These are phyloP conservation scores for Odontomachus brunneus DNA, from an alignment of 1,140 invertebrate species.

Conservation along the genomic window DNA sequence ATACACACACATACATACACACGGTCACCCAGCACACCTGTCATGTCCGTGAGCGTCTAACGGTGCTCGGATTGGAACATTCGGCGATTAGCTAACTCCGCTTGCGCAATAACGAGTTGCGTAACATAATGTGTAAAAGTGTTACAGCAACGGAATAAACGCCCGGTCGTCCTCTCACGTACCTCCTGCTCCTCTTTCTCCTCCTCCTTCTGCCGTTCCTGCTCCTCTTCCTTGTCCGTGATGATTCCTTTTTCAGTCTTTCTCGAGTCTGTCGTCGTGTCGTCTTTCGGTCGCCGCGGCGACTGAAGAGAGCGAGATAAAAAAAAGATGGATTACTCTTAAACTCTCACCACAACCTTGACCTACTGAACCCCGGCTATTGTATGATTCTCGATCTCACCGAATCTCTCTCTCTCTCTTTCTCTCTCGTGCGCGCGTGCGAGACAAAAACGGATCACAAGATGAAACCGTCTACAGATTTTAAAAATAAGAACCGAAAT, in stretches of 20 bases:
- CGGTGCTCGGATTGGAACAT: slow-evolving; percentile 66
- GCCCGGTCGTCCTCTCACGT: slow-evolving; percentile 31
- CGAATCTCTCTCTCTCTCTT: slow-evolving; percentile 44
- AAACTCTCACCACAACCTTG: slow-evolving; percentile 76
- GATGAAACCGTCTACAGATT: background rate
- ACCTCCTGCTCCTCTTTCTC: background rate
- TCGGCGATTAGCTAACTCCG: slow-evolving; percentile 73
- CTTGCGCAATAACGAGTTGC: slow-evolving; percentile 69
- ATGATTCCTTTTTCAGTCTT: slow-evolving; percentile 45
- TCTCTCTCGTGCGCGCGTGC: too few species aligned
- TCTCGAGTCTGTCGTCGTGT: slow-evolving; percentile 28
- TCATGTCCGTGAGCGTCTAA: slow-evolving; percentile 75
- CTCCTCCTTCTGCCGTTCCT: background rate
- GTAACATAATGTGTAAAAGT: slow-evolving; percentile 75
- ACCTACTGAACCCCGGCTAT: slow-evolving; percentile 71
- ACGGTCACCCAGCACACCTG: background rate
- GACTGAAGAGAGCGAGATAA: slow-evolving; percentile 27
- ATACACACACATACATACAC: background rate
- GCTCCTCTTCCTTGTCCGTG: background rate
- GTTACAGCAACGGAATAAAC: slow-evolving; percentile 69
- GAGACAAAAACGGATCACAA: slow-evolving; percentile 12
- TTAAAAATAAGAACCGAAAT: background rate
- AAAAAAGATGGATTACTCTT: slow-evolving; percentile 62
- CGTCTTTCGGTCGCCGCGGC: slow-evolving; percentile 36
- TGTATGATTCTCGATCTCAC: slow-evolving; percentile 53